These are phyloP conservation scores for Protula sp. DNA, from an alignment of 2,888 invertebrate species.

Conservation along the genomic window DNA sequence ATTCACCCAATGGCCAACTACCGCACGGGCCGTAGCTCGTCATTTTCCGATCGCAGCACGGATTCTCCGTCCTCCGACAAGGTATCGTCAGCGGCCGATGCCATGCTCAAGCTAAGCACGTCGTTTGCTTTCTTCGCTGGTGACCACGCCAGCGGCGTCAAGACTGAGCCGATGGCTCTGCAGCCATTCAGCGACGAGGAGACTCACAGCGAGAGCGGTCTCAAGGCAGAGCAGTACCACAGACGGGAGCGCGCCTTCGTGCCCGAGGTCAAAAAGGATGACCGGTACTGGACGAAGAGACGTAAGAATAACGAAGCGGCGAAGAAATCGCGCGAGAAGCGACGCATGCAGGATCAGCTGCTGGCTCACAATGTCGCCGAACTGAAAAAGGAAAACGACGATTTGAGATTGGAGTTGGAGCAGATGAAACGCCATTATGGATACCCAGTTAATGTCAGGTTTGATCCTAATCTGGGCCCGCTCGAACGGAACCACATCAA, in stretches of 20 bases:
- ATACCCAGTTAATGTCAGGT: slow-evolving; percentile 29
- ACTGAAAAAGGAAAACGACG: slow-evolving; percentile 90
- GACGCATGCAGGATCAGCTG: slow-evolving; percentile 93
- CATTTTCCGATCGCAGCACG: too few species aligned
- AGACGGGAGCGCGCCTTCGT: slow-evolving; percentile 95
- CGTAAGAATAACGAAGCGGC: slow-evolving; percentile 96
- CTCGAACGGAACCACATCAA: neutral
- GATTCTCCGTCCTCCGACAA: too few species aligned
- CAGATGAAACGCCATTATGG: slow-evolving; percentile 78
- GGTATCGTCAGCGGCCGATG: too few species aligned
- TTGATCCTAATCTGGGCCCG: neutral
- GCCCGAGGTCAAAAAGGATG: slow-evolving; percentile 93
- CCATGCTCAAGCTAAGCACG: neutral
- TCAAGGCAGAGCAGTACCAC: too few species aligned
- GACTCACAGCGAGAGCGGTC: too few species aligned
- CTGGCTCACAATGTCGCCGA: slow-evolving; percentile 89
- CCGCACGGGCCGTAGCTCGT: too few species aligned
- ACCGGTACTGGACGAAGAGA: slow-evolving; percentile 94
- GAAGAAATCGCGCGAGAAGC: slow-evolving; percentile 90
- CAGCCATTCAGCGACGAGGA: too few species aligned
- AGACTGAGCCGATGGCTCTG: too few species aligned
- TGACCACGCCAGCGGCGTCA: too few species aligned
- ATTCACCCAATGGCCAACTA: too few species aligned
- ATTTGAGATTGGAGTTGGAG: slow-evolving; percentile 84
- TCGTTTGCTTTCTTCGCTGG: too few species aligned